These are phyloP conservation scores for Aporophyla nigra DNA, from an alignment of 2,888 invertebrate genomes.

Conservation along the genomic window DNA sequence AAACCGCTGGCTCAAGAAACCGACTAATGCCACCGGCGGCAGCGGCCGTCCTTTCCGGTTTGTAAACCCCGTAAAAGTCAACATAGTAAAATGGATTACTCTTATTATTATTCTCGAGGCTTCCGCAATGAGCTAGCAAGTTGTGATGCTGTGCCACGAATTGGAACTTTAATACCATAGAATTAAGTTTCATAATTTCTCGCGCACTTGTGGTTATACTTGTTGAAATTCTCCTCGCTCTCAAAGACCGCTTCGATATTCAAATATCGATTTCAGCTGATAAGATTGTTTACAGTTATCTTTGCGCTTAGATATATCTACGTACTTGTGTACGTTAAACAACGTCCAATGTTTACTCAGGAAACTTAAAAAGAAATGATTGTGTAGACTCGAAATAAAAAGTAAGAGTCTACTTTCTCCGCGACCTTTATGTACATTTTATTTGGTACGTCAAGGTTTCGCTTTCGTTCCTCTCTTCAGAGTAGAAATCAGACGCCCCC, in stretches of 20 bases:
- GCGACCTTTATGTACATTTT: slow-evolving; percentile 10
- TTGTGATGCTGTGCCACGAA: slow-evolving; percentile 17
- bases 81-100: slow-evolving; percentile 56
- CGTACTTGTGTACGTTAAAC: not conserved
- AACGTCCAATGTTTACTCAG: slow-evolving; percentile 12
- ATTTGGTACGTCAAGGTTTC: slow-evolving; percentile 19
- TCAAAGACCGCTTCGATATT: slow-evolving; percentile 34
- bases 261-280: slow-evolving; percentile 55
- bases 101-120: slow-evolving; percentile 59
- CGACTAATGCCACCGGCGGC: slow-evolving; percentile 1
- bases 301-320: slow-evolving; percentile 8
- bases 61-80: slow-evolving; percentile 44
- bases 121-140: slow-evolving; percentile 40
- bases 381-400: slow-evolving; percentile 18
- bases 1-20: slow-evolving; percentile 3
- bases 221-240: slow-evolving; percentile 31
- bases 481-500: not conserved
- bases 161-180: slow-evolving; percentile 37
- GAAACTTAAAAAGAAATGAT: not conserved
- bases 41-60: slow-evolving; percentile 5
- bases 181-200: slow-evolving; percentile 18
- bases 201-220: not conserved
- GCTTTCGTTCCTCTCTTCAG: slow-evolving; percentile 1
- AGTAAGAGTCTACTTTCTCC: not conserved
- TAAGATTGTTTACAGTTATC: slow-evolving; percentile 35